phyloP scores from a whole-genome alignment of 2,797 vertebrate species.

The Pangasius krempfi region DNA sequence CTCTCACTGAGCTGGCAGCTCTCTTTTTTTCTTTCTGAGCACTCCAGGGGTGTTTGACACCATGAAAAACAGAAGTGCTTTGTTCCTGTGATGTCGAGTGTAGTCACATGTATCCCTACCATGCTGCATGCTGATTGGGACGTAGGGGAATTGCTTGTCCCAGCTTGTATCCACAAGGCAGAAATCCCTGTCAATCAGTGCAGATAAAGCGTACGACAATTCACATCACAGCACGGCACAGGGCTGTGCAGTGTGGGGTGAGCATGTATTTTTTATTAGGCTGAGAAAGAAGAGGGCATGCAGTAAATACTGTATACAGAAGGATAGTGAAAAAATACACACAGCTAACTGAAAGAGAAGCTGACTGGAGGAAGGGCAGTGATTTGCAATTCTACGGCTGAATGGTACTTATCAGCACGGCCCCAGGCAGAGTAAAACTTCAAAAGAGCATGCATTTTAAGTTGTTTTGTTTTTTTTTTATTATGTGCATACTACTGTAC shows the following conservation, averaged over 20 bases:
- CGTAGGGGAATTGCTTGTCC: neutral
- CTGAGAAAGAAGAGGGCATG: neutral
- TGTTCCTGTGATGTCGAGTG: neutral
- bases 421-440: neutral
- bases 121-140: constrained; percentile 17
- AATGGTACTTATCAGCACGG: constrained; percentile 42
- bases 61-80: neutral
- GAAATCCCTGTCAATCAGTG: neutral
- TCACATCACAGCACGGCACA: neutral
- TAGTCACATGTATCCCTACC: neutral
- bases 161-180: neutral
- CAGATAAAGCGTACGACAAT: neutral
- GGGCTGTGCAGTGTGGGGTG: constrained; percentile 2
- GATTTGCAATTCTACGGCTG: constrained; percentile 46
- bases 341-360: constrained; percentile 21
- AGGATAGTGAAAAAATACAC: neutral
- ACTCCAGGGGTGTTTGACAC: constrained; percentile 3
- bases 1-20: constrained; percentile 11
- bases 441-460: too few relatives aligned
- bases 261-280: constrained; percentile 57
- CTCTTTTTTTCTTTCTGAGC: neutral
- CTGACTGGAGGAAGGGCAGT: constrained; percentile 21
- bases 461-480: too few relatives aligned
- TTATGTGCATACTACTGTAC: neutral
- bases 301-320: neutral